Base-by-base conservation (phyloP, 2,797 vertebrate genomes). In the Benthosema pterotum region DNA sequence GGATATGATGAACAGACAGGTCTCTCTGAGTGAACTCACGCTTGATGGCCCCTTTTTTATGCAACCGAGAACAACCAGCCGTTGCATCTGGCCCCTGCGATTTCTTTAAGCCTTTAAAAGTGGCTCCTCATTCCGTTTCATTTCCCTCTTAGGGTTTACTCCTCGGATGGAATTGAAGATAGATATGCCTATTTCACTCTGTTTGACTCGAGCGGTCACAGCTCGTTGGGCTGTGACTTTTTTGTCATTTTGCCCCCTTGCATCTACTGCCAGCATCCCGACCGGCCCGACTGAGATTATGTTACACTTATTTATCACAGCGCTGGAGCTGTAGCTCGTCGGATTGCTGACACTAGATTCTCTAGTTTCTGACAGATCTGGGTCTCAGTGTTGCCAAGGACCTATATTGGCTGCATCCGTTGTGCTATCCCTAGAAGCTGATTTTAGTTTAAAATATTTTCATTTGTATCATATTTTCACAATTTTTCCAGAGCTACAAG, bases 221-320 rank as follows among this genome's bases (percentile, higher is more conserved):
- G 59, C 64, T 72, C 72, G 79, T 46, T 74, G 71, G 60, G 48
- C 60, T 54, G 50, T 56, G 76, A 65, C 65, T 64, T 74, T 68
- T 74, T 66, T 71, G 67, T 75, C 67, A 74, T 69, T 75, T 71
- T 59, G 47, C 47, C 12, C 11, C 51, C n/a, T n/a, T 52, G 51
- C 50, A 2, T 76, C 53, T 60, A 9, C 60, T 57, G 42, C 54
- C 63, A 60, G 56, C 64, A 60, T 67, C 17, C 49, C 25, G n/a
- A n/a, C 22, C 22, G 25, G 50, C 61, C 42, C n/a, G n/a, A n/a
- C n/a, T n/a, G n/a, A n/a, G n/a, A n/a, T n/a, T n/a, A n/a, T n/a
- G n/a, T n/a, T n/a, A n/a, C n/a, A n/a, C n/a, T n/a, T n/a, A n/a
- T n/a, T n/a, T n/a, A n/a, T n/a, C n/a, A n/a, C n/a, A n/a, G n/a